These are phyloP conservation scores for Premnoplex brunnescens DNA, from an alignment of 2,797 vertebrate species.

Conservation along the genomic window DNA sequence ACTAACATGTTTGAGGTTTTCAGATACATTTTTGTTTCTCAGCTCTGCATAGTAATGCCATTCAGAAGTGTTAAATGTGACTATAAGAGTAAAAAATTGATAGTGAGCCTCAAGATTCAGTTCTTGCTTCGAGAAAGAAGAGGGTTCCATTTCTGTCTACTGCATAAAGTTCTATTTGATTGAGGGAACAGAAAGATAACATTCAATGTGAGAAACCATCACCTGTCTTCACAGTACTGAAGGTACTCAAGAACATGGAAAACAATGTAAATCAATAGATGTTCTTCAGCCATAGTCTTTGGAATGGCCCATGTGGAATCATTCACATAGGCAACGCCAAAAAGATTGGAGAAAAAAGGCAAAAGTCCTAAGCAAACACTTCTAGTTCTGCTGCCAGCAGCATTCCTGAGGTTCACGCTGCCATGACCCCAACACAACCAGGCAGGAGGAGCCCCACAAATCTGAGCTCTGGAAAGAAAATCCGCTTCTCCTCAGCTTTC, in stretches of 20 bases:
- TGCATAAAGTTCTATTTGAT: not conserved
- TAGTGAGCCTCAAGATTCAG: not conserved
- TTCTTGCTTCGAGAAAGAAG: not conserved
- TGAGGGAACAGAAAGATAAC: not conserved
- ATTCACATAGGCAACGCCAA: not conserved
- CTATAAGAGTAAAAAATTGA: not conserved
- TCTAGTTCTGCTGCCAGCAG: not conserved
- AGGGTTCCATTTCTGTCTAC: not conserved
- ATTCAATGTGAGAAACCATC: not conserved
- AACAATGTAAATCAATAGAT: not conserved
- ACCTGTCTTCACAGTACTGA: not conserved
- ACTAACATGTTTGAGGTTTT: not conserved
- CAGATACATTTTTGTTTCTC: not conserved
- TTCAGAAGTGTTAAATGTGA: not conserved
- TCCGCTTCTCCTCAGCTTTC: not conserved
- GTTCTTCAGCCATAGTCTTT: not conserved
- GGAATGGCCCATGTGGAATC: not conserved
- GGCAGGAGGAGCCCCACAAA: not conserved
- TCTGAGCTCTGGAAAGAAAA: not conserved
- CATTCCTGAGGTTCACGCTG: not conserved
- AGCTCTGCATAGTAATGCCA: not conserved
- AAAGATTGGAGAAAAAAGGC: not conserved
- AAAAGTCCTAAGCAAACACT: not conserved
- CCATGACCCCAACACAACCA: not conserved
- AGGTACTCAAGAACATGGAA: not conserved